These are phyloP conservation scores for Cremastinae sp. DNA, from an alignment of 2,888 invertebrate species.

Conservation along the genomic window DNA sequence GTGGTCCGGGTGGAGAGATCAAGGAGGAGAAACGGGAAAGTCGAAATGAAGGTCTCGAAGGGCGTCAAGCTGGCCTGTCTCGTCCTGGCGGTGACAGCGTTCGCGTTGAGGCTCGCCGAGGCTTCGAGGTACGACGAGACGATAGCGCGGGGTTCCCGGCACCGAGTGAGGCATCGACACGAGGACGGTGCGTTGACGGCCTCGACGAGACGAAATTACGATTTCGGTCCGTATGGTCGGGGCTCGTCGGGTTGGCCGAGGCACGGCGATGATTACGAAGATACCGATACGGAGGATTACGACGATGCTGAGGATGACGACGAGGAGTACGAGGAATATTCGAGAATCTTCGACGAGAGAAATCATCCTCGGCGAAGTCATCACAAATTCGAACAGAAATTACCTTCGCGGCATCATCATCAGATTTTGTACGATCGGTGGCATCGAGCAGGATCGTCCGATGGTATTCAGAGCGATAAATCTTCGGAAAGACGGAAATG, in stretches of 20 bases:
- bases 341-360: slow-evolving; percentile 31
- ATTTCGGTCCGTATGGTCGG: slow-evolving; percentile 39
- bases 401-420: slow-evolving; percentile 48
- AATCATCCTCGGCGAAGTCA: slow-evolving; percentile 34
- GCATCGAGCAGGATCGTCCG: slow-evolving; percentile 37
- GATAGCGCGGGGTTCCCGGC: slow-evolving; percentile 60
- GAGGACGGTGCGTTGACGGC: slow-evolving; percentile 64
- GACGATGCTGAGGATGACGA: slow-evolving; percentile 65
- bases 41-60: slow-evolving; percentile 69
- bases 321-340: slow-evolving; percentile 55
- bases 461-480: slow-evolving; percentile 27
- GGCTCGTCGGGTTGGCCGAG: slow-evolving; percentile 60
- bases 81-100: slow-evolving; percentile 66
- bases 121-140: slow-evolving; percentile 66
- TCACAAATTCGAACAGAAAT: slow-evolving; percentile 50
- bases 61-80: slow-evolving; percentile 65
- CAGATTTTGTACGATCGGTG: slow-evolving; percentile 29
- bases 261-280: slow-evolving; percentile 65
- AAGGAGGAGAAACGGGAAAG: slow-evolving; percentile 15
- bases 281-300: slow-evolving; percentile 59
- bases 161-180: slow-evolving; percentile 75
- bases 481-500: slow-evolving; percentile 56
- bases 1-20: slow-evolving; percentile 1
- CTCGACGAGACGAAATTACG: slow-evolving; percentile 46
- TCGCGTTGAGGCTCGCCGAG: slow-evolving; percentile 59